Percentiles rank a stretch among this genome's conserved stretches.
These are phyloP conservation scores for Caenorhabditis zanzibari DNA, from an alignment of 2,888 invertebrate genomes.

Conservation along the genomic window DNA sequence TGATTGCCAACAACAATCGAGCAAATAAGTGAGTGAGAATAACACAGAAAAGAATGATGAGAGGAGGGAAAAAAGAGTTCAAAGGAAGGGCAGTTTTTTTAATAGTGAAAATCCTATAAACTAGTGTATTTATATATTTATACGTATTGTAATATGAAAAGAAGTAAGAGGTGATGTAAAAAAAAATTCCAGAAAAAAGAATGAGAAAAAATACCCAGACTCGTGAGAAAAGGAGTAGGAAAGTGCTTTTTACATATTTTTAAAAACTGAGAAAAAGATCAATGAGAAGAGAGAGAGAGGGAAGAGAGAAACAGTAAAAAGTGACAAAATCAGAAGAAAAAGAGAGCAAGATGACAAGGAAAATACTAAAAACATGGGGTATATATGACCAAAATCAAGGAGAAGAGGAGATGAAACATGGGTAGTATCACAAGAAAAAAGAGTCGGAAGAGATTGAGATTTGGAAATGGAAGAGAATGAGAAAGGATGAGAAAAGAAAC, in stretches of 20 bases:
- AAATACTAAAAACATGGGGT: conserved; percentile 48
- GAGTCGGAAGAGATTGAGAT: neutral
- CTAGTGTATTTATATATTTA: conserved; percentile 3
- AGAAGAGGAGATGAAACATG: conserved; percentile 16
- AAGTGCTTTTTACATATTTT: neutral
- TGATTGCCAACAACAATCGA: neutral
- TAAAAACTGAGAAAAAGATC: conserved; percentile 26
- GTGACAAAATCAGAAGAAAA: neutral
- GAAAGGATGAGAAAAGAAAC: neutral
- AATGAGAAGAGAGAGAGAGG: conserved; percentile 7
- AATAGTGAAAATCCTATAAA: conserved; percentile 41
- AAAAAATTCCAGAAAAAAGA: neutral
- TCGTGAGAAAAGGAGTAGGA: conserved; percentile 43
- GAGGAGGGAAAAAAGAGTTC: conserved; percentile 29
- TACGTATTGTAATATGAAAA: conserved; percentile 45
- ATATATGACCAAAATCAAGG: conserved; percentile 4
- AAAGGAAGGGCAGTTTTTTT: conserved; percentile 25
- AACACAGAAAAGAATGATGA: conserved; percentile 3
- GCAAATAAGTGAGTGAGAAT: conserved; percentile 6
- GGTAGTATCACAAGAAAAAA: conserved; percentile 18
- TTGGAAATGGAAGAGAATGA: conserved; percentile 29
- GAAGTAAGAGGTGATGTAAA: conserved; percentile 40
- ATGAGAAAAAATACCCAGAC: conserved; percentile 23
- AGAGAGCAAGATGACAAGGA: neutral
- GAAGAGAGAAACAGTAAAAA: neutral